A percentile compares a stretch with the other conserved stretches of the same genome.
Evolutionary conservation across 1,140 invertebrate species (phyloP).

Genomic region (Maniola jurtina): DNA sequence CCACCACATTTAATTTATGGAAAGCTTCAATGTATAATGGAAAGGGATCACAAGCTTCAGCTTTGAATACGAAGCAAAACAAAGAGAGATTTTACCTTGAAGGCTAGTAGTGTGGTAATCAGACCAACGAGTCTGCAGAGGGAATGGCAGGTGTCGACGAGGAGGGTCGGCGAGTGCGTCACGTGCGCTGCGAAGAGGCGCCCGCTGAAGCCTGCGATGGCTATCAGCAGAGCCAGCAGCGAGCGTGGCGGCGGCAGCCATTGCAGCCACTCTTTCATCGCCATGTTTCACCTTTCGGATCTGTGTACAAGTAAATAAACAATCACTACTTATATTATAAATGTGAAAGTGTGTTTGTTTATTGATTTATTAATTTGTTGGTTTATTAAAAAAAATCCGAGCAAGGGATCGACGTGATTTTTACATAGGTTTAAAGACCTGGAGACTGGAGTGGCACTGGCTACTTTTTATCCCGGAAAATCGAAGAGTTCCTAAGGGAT

Average conservation of each 20-base stretch:
- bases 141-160: slow-evolving; percentile 92
- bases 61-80: no score
- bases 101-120: slow-evolving; percentile 62
- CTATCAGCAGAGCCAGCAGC: slow-evolving; percentile 85
- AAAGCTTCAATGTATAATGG: no score
- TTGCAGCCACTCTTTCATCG: slow-evolving; percentile 86
- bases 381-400: no score
- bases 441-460: no score
- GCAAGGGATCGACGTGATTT: no score
- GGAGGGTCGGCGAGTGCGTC: slow-evolving; percentile 89
- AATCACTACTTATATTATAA: background rate
- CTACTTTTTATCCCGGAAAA: no score
- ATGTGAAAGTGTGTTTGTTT: background rate
- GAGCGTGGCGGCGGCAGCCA: slow-evolving; percentile 85
- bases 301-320: background rate
- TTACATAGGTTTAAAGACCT: no score
- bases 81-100: slow-evolving; percentile 42
- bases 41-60: no score
- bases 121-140: slow-evolving; percentile 81
- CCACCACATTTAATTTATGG: no score
- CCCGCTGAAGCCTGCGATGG: slow-evolving; percentile 84
- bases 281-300: slow-evolving; percentile 71
- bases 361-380: background rate
- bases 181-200: slow-evolving; percentile 88
- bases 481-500: no score